These are phyloP conservation scores for Gobio gobio DNA, from an alignment of 2,113 vertebrate species.

Conservation along the genomic window DNA sequence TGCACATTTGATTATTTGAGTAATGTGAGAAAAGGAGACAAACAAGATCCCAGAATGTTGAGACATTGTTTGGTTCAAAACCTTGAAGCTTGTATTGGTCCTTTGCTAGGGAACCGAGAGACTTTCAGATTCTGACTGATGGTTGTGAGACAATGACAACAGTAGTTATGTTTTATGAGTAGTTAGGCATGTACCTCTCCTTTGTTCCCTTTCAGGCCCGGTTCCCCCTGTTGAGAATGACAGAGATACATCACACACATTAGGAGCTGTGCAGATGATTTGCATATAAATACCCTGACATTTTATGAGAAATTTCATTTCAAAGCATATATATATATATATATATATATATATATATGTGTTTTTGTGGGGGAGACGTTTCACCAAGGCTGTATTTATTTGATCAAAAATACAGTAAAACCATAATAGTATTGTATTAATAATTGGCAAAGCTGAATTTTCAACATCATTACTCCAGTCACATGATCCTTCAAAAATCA, in stretches of 20 bases:
- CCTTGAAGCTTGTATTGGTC: not conserved
- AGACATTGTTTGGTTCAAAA: not conserved
- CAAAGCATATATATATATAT: not conserved
- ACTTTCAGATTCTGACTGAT: not conserved
- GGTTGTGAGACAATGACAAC: not conserved
- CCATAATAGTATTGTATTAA: too few relatives aligned
- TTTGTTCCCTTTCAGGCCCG: slow-evolving; percentile 56
- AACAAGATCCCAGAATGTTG: not conserved
- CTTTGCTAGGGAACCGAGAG: slow-evolving; percentile 5
- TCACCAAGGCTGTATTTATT: too few relatives aligned
- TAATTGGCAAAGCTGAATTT: too few relatives aligned
- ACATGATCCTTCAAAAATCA: not conserved
- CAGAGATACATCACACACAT: not conserved
- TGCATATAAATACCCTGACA: not conserved
- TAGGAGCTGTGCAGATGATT: not conserved
- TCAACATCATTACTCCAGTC: not conserved
- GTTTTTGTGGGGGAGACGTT: not conserved
- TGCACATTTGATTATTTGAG: not conserved
- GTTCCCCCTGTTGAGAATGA: slow-evolving; percentile 50
- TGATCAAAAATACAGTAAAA: too few relatives aligned
- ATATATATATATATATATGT: not conserved
- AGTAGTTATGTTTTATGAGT: not conserved
- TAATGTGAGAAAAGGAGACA: not conserved
- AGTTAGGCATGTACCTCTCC: slow-evolving; percentile 54
- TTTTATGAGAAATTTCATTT: not conserved